A percentile compares a stretch with the other conserved stretches of the same genome.
Conservation (phyloP, 2,113 vertebrate species). For the Rhinolophus sinicus region DNA sequence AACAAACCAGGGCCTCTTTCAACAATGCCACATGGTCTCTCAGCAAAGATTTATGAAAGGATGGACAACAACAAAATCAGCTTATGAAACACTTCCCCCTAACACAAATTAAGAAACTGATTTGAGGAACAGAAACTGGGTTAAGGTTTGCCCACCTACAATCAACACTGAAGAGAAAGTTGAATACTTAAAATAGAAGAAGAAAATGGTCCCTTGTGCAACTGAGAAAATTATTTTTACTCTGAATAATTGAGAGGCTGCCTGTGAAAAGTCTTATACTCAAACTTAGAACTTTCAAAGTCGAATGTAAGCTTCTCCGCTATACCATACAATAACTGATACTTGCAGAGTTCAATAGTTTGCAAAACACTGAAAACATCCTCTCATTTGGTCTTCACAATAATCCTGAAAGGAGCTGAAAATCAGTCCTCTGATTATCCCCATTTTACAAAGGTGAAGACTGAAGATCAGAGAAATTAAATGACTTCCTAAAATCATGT, state of each 20-base stretch:
- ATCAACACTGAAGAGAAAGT: conserved; percentile 49
- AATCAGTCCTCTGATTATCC: fast-evolving
- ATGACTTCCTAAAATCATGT: background rate
- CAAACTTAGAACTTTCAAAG: background rate
- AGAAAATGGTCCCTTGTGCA: background rate
- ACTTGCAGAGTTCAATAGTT: background rate
- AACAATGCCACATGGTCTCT: background rate
- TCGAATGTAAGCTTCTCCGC: background rate
- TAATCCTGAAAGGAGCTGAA: background rate
- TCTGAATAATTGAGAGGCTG: background rate
- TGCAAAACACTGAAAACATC: background rate
- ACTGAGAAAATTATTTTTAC: background rate
- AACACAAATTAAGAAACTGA: conserved; percentile 44
- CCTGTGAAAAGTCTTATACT: background rate
- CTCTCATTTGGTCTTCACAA: background rate
- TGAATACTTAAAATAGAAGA: conserved; percentile 52
- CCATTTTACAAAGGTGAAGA: background rate
- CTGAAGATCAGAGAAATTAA: background rate
- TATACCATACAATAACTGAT: background rate
- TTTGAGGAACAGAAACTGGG: conserved; percentile 72
- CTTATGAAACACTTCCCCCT: background rate
- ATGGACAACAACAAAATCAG: background rate
- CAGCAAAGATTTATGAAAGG: background rate
- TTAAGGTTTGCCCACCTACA: background rate
- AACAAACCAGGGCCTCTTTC: background rate